Base-by-base conservation (phyloP, 2,888 invertebrate genomes). In the Clostera curtula region DNA sequence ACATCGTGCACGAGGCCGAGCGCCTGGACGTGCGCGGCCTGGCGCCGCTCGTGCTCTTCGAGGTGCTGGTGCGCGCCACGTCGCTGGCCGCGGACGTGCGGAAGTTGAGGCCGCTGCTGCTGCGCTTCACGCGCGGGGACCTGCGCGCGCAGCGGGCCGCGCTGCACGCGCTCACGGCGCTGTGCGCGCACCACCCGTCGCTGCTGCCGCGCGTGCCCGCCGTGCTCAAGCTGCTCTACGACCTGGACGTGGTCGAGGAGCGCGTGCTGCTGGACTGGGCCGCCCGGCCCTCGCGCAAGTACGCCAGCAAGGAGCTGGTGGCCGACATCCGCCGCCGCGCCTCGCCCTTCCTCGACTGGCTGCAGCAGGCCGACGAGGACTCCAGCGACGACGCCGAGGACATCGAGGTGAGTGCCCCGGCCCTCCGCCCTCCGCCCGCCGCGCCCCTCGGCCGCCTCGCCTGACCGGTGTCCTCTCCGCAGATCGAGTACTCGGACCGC, bases 301-400 rank as follows among this genome's bases (percentile, higher is more conserved):
- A 96, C 75, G 97, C 97, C 24, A 86, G 91, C 31, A 93, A 93
- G 67, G 98, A 98, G 70, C 77, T 97, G 34, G 91, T 93, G 35
- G 91, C 92, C 36, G 96, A 98, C 68, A 96, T 99, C 63, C 93
- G 96, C 50, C 90, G 92, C 41, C 93, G 93, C 62, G 97, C 97
- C 27, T 90, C 91, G 59, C 96, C 96, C 31, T 97, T 99, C 80
- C 89, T 99, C 37, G 95, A 92, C 59, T 99, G 99, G 99, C 88
- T 99, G 51, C 90, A 93, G 70, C 97, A 98, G 68, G 98, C 98
- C 34, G 97, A 97, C 64, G 97, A 97, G 71, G 96, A 96, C 65
- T 92, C 92, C 41, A 92, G 91, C 12, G 92, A 87, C 33, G 90
- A 89, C 31, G 43, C 41, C 28, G 57, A 54, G 27, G 91, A 90